These are phyloP conservation scores for Drosophila albomicans DNA, from an alignment of 1,140 invertebrate species.

Conservation along the genomic window DNA sequence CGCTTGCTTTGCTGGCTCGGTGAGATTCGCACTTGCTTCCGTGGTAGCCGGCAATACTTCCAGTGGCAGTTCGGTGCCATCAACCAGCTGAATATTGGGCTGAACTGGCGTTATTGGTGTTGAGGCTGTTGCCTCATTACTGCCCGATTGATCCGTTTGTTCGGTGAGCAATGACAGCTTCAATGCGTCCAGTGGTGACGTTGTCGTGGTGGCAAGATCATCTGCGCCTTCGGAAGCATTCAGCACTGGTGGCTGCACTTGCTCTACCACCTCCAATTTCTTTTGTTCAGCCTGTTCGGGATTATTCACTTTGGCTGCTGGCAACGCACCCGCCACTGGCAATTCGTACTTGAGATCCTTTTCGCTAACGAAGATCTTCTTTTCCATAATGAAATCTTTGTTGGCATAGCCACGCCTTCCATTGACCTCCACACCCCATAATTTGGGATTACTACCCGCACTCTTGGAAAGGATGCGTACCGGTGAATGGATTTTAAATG, in stretches of 20 bases:
- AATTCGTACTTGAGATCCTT: constrained; percentile 52
- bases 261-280: not conserved
- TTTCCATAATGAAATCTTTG: constrained; percentile 85
- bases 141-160: constrained; percentile 34
- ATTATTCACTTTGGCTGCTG: not conserved
- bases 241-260: constrained; percentile 40
- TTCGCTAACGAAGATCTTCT: constrained; percentile 51
- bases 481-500: constrained; percentile 88
- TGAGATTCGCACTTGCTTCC: constrained; percentile 22
- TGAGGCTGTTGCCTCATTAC: constrained; percentile 3
- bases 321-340: constrained; percentile 43
- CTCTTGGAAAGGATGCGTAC: constrained; percentile 90
- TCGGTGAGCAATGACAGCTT: constrained; percentile 58
- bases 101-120: constrained; percentile 53
- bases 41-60: constrained; percentile 42
- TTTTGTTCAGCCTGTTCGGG: constrained; percentile 1
- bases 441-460: constrained; percentile 87
- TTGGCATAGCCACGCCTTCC: constrained; percentile 90
- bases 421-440: constrained; percentile 91
- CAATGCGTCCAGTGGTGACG: constrained; percentile 59
- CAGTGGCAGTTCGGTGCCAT: constrained; percentile 70
- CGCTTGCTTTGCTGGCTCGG: not conserved
- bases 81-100: constrained; percentile 59
- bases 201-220: constrained; percentile 56
- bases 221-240: constrained; percentile 65